A percentile compares a stretch with the other conserved stretches of the same genome.
These are phyloP conservation scores for Florisuga fusca DNA, from an alignment of 2,797 vertebrate genomes.

Conservation along the genomic window DNA sequence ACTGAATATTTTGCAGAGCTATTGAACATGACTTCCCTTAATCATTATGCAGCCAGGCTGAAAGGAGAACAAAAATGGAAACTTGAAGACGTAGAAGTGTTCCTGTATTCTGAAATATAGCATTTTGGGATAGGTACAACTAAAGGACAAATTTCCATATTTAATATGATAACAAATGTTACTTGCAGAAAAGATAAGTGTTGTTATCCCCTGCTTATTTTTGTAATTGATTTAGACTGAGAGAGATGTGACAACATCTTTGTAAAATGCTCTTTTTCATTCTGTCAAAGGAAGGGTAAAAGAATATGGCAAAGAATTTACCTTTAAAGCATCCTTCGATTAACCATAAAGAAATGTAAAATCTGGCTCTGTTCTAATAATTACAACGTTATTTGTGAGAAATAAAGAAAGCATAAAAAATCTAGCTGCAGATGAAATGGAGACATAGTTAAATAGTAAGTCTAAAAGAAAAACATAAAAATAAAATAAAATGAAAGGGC, in stretches of 20 bases:
- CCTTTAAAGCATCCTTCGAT: not conserved
- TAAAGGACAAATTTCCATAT: not conserved
- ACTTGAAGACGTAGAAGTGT: not conserved
- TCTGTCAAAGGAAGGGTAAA: not conserved
- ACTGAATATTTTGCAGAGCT: constrained; percentile 3
- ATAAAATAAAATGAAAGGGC: not conserved
- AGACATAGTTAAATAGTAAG: not conserved
- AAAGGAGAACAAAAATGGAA: not conserved
- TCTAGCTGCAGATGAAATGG: not conserved
- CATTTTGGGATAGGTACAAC: not conserved
- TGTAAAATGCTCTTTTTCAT: not conserved
- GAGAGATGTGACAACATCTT: not conserved
- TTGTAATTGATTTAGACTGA: not conserved
- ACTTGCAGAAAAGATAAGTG: not conserved
- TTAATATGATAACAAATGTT: not conserved
- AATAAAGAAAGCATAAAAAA: not conserved
- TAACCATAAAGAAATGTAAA: not conserved
- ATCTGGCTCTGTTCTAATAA: not conserved
- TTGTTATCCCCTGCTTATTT: not conserved
- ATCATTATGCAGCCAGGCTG: not conserved
- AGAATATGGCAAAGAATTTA: not conserved
- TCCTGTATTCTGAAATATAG: not conserved
- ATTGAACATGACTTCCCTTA: not conserved
- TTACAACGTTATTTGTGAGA: not conserved
- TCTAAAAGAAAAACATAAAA: not conserved